Conservation (phyloP, 2,113 vertebrate species). For the Aphyosemion australe region DNA sequence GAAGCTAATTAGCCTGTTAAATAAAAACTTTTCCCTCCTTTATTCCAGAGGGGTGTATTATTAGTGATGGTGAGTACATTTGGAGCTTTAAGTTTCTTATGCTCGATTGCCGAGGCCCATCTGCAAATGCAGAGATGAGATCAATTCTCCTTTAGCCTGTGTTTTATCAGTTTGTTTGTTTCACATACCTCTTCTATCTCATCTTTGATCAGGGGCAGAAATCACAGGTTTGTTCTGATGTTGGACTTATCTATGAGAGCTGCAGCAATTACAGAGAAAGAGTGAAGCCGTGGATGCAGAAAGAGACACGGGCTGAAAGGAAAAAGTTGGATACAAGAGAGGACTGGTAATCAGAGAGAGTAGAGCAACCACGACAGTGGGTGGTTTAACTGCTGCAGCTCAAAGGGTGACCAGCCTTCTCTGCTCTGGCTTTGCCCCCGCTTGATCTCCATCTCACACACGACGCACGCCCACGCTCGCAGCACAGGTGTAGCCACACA, state of each 20-base stretch:
- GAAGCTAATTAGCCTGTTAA: constrained; percentile 69
- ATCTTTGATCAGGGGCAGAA: constrained; percentile 59
- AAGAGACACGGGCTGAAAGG: constrained; percentile 4
- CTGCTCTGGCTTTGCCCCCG: constrained; percentile 30
- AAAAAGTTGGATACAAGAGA: constrained; percentile 7
- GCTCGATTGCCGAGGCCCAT: constrained; percentile 14
- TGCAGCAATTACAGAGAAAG: constrained; percentile 37
- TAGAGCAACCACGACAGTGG: constrained; percentile 26
- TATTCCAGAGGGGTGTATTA: not conserved
- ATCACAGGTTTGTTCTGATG: constrained; percentile 14
- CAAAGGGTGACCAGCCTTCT: constrained; percentile 36
- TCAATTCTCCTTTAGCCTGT: constrained; percentile 2
- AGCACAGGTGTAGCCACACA: constrained; percentile 8
- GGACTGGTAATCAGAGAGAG: constrained; percentile 9
- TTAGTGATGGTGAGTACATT: constrained; percentile 16
- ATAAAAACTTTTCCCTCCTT: constrained; percentile 45
- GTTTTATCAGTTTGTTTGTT: constrained; percentile 39
- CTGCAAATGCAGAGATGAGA: not conserved
- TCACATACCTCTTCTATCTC: constrained; percentile 22
- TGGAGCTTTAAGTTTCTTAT: constrained; percentile 29
- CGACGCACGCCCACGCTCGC: constrained; percentile 6
- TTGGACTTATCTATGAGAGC: constrained; percentile 5
- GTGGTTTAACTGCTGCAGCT: constrained; percentile 35
- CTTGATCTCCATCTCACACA: constrained; percentile 51
- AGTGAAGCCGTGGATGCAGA: constrained; percentile 10